Conservation (phyloP, 2,113 vertebrate genomes). For the Tragelaphus buxtoni region DNA sequence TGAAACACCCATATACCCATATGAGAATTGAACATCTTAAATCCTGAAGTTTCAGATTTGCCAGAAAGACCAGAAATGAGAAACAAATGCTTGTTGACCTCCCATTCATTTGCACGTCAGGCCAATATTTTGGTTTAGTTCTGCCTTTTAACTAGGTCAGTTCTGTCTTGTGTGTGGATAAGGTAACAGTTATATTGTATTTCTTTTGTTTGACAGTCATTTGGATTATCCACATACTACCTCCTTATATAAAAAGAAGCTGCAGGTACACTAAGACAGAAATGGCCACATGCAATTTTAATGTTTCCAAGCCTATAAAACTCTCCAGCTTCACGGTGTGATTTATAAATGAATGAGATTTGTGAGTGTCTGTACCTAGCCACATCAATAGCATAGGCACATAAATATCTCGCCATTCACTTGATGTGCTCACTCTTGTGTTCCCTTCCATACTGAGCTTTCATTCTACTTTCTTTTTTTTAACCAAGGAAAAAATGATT, state of each 20-base stretch:
- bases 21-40: not conserved
- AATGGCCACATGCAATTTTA: constrained; percentile 23
- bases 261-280: constrained; percentile 39
- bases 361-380: not conserved
- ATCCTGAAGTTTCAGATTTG: not conserved
- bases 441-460: not conserved
- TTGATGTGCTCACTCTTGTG: not conserved
- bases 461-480: not conserved
- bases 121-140: constrained; percentile 43
- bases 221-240: constrained; percentile 32
- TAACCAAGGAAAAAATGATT: not conserved
- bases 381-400: not conserved
- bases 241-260: constrained; percentile 61
- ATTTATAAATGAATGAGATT: not conserved
- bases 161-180: constrained; percentile 47
- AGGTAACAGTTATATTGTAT: not conserved
- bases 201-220: constrained; percentile 43
- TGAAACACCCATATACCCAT: not conserved
- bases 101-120: not conserved
- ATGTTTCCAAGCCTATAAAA: not conserved
- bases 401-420: not conserved
- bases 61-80: not conserved
- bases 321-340: not conserved
- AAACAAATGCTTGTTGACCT: constrained; percentile 16
- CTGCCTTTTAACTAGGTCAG: not conserved